phyloP scores from a whole-genome alignment of 1,140 invertebrate genomes.

The Rhizoglyphus robini region DNA sequence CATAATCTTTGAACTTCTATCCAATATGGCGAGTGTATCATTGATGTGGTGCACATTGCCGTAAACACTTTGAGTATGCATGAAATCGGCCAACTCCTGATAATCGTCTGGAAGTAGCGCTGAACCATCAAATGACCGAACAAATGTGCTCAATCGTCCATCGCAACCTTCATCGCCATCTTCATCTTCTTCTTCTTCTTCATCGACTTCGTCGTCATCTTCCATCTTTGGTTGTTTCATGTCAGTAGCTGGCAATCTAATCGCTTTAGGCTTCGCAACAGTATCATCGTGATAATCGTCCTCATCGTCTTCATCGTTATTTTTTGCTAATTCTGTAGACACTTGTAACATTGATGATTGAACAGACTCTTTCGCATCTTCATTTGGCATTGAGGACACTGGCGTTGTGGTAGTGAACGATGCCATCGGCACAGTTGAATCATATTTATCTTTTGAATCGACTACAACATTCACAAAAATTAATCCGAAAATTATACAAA shows the following conservation, averaged over 20 bases:
- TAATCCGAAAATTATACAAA: too few species aligned
- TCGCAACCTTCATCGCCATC: neutral
- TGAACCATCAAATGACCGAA: neutral
- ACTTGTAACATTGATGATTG: too few species aligned
- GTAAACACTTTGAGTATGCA: neutral
- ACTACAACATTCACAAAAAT: too few species aligned
- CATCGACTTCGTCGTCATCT: conserved; percentile 1
- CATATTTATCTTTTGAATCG: too few species aligned
- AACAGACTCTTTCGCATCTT: too few species aligned
- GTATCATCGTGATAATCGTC: neutral
- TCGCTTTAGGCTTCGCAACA: neutral
- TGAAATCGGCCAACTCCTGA: neutral
- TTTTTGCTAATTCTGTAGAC: neutral
- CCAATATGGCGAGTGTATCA: neutral
- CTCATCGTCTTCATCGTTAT: neutral
- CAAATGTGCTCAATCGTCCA: neutral
- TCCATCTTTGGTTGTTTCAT: too few species aligned
- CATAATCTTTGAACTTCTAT: neutral
- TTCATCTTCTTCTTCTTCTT: neutral
- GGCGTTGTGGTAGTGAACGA: too few species aligned
- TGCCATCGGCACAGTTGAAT: too few species aligned
- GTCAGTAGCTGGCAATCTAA: too few species aligned
- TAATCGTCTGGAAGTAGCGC: neutral
- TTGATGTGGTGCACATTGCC: neutral
- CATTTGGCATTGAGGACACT: too few species aligned